phyloP scores from a whole-genome alignment of 2,113 vertebrate genomes.

The Chloropsis hardwickii region DNA sequence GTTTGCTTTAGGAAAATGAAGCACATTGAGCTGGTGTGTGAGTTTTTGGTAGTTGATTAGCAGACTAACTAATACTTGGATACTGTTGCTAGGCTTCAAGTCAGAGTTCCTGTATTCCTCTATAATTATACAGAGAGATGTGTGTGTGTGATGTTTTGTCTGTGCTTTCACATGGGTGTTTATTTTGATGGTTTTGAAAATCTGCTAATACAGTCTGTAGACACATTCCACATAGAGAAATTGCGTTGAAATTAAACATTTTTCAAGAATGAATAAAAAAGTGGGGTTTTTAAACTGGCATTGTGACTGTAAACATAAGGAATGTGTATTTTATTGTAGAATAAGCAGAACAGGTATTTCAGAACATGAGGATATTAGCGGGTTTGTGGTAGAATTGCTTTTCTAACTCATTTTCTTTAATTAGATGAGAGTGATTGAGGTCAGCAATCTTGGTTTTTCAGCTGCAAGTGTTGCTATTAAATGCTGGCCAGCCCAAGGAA shows the following conservation, averaged over 20 bases:
- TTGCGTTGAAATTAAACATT: slow-evolving; percentile 3
- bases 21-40: slow-evolving; percentile 44
- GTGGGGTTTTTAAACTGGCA: not conserved
- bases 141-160: slow-evolving; percentile 44
- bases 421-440: slow-evolving; percentile 2
- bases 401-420: not conserved
- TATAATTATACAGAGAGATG: slow-evolving; percentile 65
- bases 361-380: not conserved
- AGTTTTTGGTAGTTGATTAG: slow-evolving; percentile 70
- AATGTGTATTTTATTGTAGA: not conserved
- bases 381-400: not conserved
- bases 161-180: slow-evolving; percentile 56
- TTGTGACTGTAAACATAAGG: not conserved
- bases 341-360: not conserved
- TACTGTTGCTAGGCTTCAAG: slow-evolving; percentile 80
- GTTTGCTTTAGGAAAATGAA: slow-evolving; percentile 17
- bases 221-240: not conserved
- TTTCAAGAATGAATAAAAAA: not conserved
- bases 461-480: not conserved
- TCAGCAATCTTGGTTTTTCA: not conserved
- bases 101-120: slow-evolving; percentile 65
- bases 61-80: slow-evolving; percentile 73
- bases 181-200: not conserved
- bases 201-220: not conserved
- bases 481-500: not conserved